phyloP scores from a whole-genome alignment of 2,888 invertebrate species.

The Ophonus ardosiacus region DNA sequence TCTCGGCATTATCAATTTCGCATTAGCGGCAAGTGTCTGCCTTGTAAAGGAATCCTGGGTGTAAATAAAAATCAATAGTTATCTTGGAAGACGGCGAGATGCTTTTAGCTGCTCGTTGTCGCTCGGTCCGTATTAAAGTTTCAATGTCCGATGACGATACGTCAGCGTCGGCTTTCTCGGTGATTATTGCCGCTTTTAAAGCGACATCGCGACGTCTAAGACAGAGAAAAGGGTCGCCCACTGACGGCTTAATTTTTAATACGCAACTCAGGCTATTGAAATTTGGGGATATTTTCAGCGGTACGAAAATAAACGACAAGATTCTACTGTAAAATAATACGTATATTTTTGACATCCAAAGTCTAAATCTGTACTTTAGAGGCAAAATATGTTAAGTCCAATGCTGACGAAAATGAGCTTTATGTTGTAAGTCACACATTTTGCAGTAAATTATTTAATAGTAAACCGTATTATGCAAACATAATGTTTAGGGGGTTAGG shows the following conservation, averaged over 20 bases:
- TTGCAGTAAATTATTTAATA: too few relatives aligned
- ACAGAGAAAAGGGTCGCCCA: slow-evolving; percentile 14
- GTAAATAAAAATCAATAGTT: slow-evolving; percentile 56
- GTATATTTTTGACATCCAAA: neutral
- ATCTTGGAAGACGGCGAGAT: slow-evolving; percentile 29
- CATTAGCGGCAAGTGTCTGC: slow-evolving; percentile 15
- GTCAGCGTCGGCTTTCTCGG: neutral
- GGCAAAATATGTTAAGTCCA: too few relatives aligned
- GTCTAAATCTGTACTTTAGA: too few relatives aligned
- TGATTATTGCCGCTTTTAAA: slow-evolving; percentile 44
- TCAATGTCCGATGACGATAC: slow-evolving; percentile 27
- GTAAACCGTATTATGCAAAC: too few relatives aligned
- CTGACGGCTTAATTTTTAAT: slow-evolving; percentile 11
- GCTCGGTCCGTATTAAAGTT: slow-evolving; percentile 49
- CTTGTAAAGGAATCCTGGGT: slow-evolving; percentile 40
- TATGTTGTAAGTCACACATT: too few relatives aligned
- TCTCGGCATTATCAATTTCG: slow-evolving; percentile 21
- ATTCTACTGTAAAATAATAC: neutral
- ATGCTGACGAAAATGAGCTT: too few relatives aligned
- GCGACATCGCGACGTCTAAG: neutral
- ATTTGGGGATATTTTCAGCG: neutral
- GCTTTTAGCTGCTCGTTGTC: slow-evolving; percentile 40
- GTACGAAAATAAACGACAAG: neutral
- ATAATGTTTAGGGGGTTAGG: too few relatives aligned
- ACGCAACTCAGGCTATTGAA: neutral